Conservation (phyloP, 2,888 invertebrate genomes). For the Parnassius smintheus region DNA sequence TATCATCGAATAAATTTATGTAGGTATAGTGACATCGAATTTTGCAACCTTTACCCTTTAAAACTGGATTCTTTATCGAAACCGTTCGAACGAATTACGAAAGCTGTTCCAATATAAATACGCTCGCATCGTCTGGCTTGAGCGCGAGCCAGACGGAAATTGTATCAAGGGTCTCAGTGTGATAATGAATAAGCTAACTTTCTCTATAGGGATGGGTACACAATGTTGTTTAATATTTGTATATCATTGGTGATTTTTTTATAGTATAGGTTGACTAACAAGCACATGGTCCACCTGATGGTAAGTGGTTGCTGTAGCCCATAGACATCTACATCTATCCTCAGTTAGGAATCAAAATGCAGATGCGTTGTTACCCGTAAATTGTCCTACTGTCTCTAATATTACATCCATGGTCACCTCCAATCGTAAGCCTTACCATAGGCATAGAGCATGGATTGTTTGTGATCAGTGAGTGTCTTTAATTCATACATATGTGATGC, state of each 20-base stretch:
- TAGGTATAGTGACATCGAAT: background rate
- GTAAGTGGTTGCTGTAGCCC: too few species aligned
- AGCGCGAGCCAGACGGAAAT: constrained; percentile 23
- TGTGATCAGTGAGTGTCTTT: too few species aligned
- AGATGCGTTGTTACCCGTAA: too few species aligned
- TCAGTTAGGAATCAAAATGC: too few species aligned
- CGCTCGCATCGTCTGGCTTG: constrained; percentile 11
- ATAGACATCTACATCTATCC: too few species aligned
- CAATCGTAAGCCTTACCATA: too few species aligned
- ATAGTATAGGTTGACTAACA: too few species aligned
- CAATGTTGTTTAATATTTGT: constrained; percentile 10
- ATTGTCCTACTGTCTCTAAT: too few species aligned
- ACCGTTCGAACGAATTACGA: background rate
- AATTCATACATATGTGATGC: too few species aligned
- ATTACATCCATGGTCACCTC: too few species aligned
- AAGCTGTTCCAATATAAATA: constrained; percentile 10
- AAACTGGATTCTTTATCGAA: constrained; percentile 5
- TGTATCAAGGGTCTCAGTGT: constrained; percentile 43
- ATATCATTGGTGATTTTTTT: background rate
- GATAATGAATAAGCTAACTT: constrained; percentile 40
- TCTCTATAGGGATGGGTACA: constrained; percentile 35
- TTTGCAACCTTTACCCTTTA: constrained; percentile 3
- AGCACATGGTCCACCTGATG: too few species aligned
- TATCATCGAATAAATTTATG: background rate
- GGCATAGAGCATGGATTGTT: too few species aligned